Conservation (phyloP, 92 coral and sea anemone genomes). For the Galaxea fascicularis region DNA sequence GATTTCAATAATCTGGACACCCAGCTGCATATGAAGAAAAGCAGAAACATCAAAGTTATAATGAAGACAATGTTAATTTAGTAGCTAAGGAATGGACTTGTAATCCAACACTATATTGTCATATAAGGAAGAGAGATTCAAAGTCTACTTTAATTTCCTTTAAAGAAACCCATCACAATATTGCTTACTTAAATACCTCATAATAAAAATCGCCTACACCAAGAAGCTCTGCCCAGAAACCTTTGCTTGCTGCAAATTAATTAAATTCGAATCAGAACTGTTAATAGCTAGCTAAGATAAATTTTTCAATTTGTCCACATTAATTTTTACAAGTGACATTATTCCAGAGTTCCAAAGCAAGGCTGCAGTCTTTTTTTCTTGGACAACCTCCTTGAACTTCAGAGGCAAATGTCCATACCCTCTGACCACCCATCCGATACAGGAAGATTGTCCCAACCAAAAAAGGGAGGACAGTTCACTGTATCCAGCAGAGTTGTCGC, state of each 20-base stretch:
- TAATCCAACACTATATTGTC: too few species aligned
- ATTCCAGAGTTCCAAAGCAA: not conserved
- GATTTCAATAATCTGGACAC: slow-evolving; percentile 94
- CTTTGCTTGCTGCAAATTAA: slow-evolving; percentile 86
- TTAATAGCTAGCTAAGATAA: not conserved
- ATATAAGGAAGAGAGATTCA: too few species aligned
- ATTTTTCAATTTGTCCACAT: not conserved
- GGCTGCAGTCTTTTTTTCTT: not conserved
- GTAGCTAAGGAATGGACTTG: too few species aligned
- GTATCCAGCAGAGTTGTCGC: too few species aligned
- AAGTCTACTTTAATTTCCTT: not conserved
- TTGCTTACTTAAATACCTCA: slow-evolving; percentile 84
- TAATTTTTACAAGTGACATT: not conserved
- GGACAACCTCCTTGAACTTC: too few species aligned
- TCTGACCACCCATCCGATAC: too few species aligned
- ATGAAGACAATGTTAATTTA: not conserved
- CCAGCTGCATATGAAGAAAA: slow-evolving; percentile 65
- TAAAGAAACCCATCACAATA: not conserved
- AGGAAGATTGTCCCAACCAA: too few species aligned
- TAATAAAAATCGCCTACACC: slow-evolving; percentile 99
- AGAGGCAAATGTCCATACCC: too few species aligned
- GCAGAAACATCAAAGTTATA: not conserved
- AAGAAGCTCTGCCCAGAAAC: slow-evolving; percentile 99
- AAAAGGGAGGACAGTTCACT: too few species aligned
- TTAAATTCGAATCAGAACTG: not conserved